Percentiles rank a stretch among this genome's conserved stretches.
Conservation (phyloP, 2,797 vertebrate genomes). For the Girardinus metallicus region DNA sequence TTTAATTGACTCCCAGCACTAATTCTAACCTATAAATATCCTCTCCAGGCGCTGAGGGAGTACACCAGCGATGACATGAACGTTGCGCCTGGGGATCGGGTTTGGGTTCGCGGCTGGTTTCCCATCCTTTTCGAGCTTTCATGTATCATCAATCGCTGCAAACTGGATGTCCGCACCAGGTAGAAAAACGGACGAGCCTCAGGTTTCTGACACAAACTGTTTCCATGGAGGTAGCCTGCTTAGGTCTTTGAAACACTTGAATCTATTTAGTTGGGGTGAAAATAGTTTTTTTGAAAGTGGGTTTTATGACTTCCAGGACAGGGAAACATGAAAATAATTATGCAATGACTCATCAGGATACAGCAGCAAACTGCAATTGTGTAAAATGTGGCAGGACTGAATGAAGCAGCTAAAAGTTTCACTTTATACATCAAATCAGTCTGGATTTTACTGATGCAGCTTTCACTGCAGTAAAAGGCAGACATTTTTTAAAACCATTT, state of each 20-base stretch:
- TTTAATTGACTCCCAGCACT: too few relatives aligned
- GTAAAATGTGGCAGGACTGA: not conserved
- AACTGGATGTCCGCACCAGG: constrained; percentile 99
- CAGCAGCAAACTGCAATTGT: not conserved
- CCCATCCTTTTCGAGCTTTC: constrained; percentile 98
- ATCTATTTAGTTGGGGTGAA: not conserved
- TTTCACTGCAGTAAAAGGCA: not conserved
- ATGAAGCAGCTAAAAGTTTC: not conserved
- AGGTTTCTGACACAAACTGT: not conserved
- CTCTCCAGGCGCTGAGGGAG: constrained; percentile 94
- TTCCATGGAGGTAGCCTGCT: not conserved
- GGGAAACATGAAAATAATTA: too few relatives aligned
- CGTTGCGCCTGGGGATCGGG: constrained; percentile 95
- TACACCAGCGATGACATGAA: constrained; percentile 99
- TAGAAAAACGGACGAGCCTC: constrained; percentile 60
- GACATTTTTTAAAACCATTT: not conserved
- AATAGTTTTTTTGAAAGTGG: too few relatives aligned
- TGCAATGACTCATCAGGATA: not conserved
- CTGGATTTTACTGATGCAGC: not conserved
- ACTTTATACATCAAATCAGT: not conserved
- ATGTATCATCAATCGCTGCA: constrained; percentile 99
- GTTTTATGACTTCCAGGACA: too few relatives aligned
- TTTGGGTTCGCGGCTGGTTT: constrained; percentile 99
- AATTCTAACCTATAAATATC: not conserved
- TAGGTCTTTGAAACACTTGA: not conserved